These are phyloP conservation scores for Cladorhizidae sp. DNA, from an alignment of 37 sponge, comb jelly and placozoan species.

Conservation along the genomic window DNA sequence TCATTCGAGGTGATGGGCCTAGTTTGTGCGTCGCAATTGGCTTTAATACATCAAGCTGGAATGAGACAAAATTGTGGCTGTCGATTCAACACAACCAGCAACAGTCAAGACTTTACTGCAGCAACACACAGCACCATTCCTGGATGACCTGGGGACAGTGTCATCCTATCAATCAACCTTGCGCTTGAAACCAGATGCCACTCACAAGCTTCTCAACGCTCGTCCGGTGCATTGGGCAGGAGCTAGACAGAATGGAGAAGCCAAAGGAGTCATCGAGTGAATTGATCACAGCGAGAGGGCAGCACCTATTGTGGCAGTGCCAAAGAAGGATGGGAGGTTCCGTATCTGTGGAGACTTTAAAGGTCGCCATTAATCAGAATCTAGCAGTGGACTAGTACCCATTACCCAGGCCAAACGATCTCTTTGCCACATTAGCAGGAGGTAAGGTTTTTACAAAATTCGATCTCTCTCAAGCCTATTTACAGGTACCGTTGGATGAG, in stretches of 20 bases:
- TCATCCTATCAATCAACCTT: too few species aligned
- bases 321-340: neutral
- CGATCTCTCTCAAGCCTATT: neutral
- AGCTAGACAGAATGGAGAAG: neutral
- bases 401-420: neutral
- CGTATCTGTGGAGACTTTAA: neutral
- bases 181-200: too few species aligned
- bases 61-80: too few species aligned
- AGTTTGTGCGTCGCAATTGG: too few species aligned
- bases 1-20: too few species aligned
- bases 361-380: neutral
- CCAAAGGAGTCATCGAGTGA: neutral
- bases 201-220: too few species aligned
- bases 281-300: neutral
- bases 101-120: too few species aligned
- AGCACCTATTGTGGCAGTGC: neutral
- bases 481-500: neutral
- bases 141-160: too few species aligned
- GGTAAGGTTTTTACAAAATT: neutral
- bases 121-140: too few species aligned
- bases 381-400: neutral
- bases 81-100: too few species aligned
- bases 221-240: neutral
- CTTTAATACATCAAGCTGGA: too few species aligned
- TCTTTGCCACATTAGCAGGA: neutral